Evolutionary conservation across 1,140 invertebrate genomes (phyloP).

Genomic region (Habropoda laboriosa): DNA sequence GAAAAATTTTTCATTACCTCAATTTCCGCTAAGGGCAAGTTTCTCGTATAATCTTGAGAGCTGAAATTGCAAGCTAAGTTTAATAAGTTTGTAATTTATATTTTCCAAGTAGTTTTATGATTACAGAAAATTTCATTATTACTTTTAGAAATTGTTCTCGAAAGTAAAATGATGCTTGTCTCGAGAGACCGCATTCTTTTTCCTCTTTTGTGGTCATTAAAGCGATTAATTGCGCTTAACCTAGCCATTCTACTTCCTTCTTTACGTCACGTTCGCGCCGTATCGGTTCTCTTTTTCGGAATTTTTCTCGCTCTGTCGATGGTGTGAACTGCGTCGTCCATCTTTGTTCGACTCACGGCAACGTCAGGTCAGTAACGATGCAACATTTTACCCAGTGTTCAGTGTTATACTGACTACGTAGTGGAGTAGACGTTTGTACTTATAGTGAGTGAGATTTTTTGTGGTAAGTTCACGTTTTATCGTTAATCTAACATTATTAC

Average conservation of each 20-base stretch:
- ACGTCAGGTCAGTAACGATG: conserved; percentile 58
- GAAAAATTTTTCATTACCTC: background rate
- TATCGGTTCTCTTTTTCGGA: conserved; percentile 39
- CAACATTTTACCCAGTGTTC: conserved; percentile 71
- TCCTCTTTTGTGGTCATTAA: background rate
- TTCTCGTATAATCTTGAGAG: background rate
- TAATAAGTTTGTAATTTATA: background rate
- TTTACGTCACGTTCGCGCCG: conserved; percentile 45
- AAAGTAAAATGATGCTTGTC: background rate
- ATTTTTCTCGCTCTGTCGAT: background rate
- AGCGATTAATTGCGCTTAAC: conserved; percentile 8
- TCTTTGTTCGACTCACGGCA: conserved; percentile 8
- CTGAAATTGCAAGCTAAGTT: background rate
- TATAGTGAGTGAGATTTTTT: background rate
- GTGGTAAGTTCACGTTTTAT: background rate
- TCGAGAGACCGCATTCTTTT: background rate
- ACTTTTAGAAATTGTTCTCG: background rate
- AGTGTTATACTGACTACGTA: conserved; percentile 72
- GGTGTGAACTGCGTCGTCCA: background rate
- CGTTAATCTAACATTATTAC: background rate
- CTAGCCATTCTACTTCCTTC: conserved; percentile 19
- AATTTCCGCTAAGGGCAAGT: background rate
- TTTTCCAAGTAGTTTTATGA: background rate
- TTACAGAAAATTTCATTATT: background rate
- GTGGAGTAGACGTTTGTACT: conserved; percentile 60